Conservation (phyloP, 2,888 invertebrate genomes). For the Craniophora ligustri region DNA sequence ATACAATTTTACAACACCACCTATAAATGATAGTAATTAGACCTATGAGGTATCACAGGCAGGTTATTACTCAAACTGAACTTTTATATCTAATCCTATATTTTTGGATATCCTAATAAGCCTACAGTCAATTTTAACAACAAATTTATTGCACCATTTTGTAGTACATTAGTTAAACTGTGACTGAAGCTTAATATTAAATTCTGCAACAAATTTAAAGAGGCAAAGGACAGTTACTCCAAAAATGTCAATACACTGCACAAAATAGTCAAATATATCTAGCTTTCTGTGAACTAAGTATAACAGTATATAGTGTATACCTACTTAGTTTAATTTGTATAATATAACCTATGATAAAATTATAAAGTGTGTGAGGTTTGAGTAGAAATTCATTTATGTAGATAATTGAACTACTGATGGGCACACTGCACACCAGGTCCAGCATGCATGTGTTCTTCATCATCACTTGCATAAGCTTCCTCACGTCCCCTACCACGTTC, state of each 20-base stretch:
- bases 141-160: constrained; percentile 34
- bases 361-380: constrained; percentile 80
- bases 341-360: constrained; percentile 81
- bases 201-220: constrained; percentile 48
- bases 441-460: constrained; percentile 87
- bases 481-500: constrained; percentile 87
- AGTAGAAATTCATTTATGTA: constrained; percentile 72
- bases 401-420: constrained; percentile 91
- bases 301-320: constrained; percentile 62
- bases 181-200: constrained; percentile 40
- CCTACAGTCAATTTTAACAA: constrained; percentile 42
- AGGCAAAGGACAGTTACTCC: constrained; percentile 46
- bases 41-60: constrained; percentile 59
- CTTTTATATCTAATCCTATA: constrained; percentile 34
- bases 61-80: constrained; percentile 52
- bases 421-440: constrained; percentile 93
- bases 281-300: constrained; percentile 63
- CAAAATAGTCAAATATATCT: constrained; percentile 60
- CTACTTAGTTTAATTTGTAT: constrained; percentile 70
- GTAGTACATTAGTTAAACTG: constrained; percentile 17
- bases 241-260: constrained; percentile 63
- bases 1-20: constrained; percentile 54
- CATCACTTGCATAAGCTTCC: constrained; percentile 92
- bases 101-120: constrained; percentile 23
- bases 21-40: constrained; percentile 49